Conservation (phyloP, 2,113 vertebrate species). For the Tetrax tetrax region DNA sequence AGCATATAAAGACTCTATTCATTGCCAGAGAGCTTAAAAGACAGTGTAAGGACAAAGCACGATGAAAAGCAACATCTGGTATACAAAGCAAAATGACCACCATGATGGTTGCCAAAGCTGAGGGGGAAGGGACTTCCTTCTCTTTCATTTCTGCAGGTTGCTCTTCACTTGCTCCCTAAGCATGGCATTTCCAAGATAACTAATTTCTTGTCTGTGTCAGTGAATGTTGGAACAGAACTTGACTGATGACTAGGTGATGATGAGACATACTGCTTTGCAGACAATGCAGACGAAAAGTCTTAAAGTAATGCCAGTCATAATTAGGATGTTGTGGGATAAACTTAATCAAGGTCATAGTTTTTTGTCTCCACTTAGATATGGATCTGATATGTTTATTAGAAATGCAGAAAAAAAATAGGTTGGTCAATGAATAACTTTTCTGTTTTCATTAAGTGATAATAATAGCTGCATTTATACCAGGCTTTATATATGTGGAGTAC, state of each 20-base stretch:
- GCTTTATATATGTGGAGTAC: not conserved
- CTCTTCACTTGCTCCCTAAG: not conserved
- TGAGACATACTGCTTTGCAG: not conserved
- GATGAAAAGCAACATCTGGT: not conserved
- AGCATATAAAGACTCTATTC: not conserved
- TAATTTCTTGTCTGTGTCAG: not conserved
- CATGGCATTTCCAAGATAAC: not conserved
- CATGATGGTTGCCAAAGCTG: not conserved
- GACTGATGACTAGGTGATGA: not conserved
- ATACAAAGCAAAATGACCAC: not conserved
- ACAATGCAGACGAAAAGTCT: not conserved
- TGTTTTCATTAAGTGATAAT: conserved; percentile 13
- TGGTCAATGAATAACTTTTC: conserved; percentile 5
- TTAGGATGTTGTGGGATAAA: not conserved
- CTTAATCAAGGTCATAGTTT: not conserved
- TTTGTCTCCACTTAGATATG: not conserved
- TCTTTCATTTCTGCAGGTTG: not conserved
- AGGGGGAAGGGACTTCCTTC: not conserved
- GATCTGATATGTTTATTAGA: conserved; percentile 32
- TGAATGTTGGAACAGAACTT: not conserved
- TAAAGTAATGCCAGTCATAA: not conserved
- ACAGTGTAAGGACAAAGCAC: not conserved
- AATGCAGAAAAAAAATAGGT: not conserved
- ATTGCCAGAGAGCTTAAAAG: not conserved
- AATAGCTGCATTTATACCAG: not conserved